Base-by-base conservation (phyloP, 2,113 vertebrate genomes). In the Labeo catla region DNA sequence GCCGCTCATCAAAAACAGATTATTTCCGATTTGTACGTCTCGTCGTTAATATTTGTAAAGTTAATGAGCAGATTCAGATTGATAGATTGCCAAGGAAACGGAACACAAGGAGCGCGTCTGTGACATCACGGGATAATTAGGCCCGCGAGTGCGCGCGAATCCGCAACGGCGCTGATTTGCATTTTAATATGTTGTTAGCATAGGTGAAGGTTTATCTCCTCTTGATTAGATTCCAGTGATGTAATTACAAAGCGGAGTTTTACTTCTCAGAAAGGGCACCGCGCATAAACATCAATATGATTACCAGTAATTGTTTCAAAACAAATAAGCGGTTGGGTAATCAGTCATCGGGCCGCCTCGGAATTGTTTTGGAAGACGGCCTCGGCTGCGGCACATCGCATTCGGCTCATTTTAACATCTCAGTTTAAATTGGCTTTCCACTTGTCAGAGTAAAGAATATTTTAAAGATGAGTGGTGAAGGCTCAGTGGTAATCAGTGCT, bases 191-290 rank as follows among this genome's bases (percentile, higher is more conserved):
- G 88, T 86, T 87, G 88, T 89, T 89, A 89, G 88, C 88, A 89
- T 87, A 89, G 88, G 88, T 89, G 88, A 89, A 87, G 86, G 86
- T 89, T 89, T 89, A 89, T 89, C 86, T 89, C 88, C 86, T 89
- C 88, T 89, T 87, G 88, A 89, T 89, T 89, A 89, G 88, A 89
- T 89, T 89, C 88, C 88, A 89, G 88, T 89, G 88, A 89, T 89
- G 88, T 89, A 89, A 89, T 89, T 89, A 89, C 88, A 89, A 89
- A 86, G 86, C 86, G 21, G 86, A 87, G 84, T 89, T 89, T 89
- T 87, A 89, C 86, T 89, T 89, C 86, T 87, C 86, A 89, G 88
- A 89, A 89, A 89, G 88, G 88, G 88, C 88, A 87, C 66, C 7
- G 86, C 59, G 88, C 88, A 87, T 89, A 89, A 89, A 89, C 88